phyloP scores from a whole-genome alignment of 2,113 vertebrate species.

The Dinomys branickii region DNA sequence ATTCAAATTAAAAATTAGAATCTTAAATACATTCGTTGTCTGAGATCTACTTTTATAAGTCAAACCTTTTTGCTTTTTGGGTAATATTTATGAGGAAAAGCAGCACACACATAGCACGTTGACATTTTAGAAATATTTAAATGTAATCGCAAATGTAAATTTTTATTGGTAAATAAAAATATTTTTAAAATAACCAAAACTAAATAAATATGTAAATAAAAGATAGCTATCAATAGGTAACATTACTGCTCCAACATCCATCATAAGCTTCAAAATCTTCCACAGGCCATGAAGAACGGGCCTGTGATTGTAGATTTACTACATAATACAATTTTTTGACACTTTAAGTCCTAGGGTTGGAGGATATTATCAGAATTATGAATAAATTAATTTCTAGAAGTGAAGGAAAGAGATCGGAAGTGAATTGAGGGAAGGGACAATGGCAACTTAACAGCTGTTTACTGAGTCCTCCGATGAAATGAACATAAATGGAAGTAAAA shows the following conservation, averaged over 20 bases:
- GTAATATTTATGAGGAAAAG: background rate
- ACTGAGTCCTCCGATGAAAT: background rate
- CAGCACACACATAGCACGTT: background rate
- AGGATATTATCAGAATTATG: slow-evolving; percentile 16
- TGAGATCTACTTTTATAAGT: slow-evolving; percentile 30
- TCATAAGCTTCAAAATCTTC: background rate
- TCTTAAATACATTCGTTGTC: slow-evolving; percentile 6
- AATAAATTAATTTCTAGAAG: background rate
- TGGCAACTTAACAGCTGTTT: background rate
- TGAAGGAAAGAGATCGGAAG: slow-evolving; percentile 9
- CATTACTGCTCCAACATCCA: background rate
- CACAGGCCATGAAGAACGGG: background rate
- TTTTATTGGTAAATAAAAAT: slow-evolving; percentile 46
- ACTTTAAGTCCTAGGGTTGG: background rate
- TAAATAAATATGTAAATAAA: slow-evolving; percentile 9
- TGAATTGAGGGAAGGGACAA: background rate
- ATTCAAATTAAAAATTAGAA: slow-evolving; percentile 5
- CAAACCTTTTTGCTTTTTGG: background rate
- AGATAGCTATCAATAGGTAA: background rate
- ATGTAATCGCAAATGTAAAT: background rate
- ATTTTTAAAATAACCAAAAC: slow-evolving; percentile 15
- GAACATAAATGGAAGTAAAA: background rate
- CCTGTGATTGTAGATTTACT: background rate
- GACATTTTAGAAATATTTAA: slow-evolving; percentile 52
- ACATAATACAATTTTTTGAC: background rate